Conservation (phyloP, 2,888 invertebrate species). For the Cryptus armator region DNA sequence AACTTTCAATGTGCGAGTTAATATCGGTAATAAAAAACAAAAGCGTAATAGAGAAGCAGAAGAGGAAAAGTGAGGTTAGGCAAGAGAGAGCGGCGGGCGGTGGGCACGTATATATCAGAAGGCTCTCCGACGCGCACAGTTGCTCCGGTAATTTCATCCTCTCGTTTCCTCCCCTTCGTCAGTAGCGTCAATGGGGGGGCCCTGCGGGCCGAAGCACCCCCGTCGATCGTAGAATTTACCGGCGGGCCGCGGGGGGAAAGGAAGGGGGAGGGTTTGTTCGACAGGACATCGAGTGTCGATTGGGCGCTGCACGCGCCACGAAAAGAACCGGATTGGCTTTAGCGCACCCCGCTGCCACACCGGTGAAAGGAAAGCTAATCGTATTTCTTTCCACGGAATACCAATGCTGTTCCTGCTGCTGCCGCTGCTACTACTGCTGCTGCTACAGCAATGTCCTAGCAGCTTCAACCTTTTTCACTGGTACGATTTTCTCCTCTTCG, state of each 20-base stretch:
- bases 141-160: conserved; percentile 60
- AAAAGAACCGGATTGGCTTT: conserved; percentile 55
- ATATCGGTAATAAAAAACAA: not conserved
- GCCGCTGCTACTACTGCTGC: conserved; percentile 10
- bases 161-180: conserved; percentile 36
- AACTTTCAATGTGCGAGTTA: not conserved
- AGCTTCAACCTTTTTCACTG: conserved; percentile 3
- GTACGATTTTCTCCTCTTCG: conserved; percentile 12
- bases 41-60: not conserved
- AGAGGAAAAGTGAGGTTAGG: not conserved
- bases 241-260: not conserved
- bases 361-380: conserved; percentile 75
- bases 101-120: not conserved
- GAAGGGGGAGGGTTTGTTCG: conserved; percentile 39
- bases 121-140: conserved; percentile 41
- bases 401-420: conserved; percentile 72
- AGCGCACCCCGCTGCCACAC: conserved; percentile 71
- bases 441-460: no score
- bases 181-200: not conserved
- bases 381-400: conserved; percentile 77
- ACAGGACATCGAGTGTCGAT: conserved; percentile 56
- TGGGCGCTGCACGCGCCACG: conserved; percentile 55
- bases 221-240: conserved; percentile 55
- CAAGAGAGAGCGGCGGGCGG: not conserved
- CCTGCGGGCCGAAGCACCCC: conserved; percentile 21